Percentiles rank a stretch among this genome's conserved stretches.
phyloP scores from a whole-genome alignment of 2,113 vertebrate species.

The Ailuropoda melanoleuca region DNA sequence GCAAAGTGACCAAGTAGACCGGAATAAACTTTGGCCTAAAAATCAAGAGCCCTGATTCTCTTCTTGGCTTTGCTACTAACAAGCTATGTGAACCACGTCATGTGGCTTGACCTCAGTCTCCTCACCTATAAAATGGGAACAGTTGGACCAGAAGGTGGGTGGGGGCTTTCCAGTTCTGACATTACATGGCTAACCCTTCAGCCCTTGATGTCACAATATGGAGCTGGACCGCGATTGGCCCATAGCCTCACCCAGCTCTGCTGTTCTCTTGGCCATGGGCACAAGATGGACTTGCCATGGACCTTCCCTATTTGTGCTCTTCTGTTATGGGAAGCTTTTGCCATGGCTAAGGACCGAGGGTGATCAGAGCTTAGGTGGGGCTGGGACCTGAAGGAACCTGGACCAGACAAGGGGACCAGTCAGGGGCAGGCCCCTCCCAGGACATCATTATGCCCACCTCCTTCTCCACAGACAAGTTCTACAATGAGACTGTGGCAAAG shows the following conservation, averaged over 20 bases:
- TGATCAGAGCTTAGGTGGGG: slow-evolving; percentile 13
- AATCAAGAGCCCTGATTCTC: neutral
- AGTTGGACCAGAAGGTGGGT: neutral
- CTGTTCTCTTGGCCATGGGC: slow-evolving; percentile 64
- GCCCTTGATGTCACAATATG: slow-evolving; percentile 66
- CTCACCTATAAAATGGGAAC: slow-evolving; percentile 13
- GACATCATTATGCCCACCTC: neutral
- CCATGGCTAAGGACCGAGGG: slow-evolving; percentile 19
- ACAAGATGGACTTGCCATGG: slow-evolving; percentile 52
- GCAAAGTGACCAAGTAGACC: neutral
- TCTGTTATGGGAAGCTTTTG: slow-evolving; percentile 50
- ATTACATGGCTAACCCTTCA: slow-evolving; percentile 12
- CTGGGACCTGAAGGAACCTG: neutral
- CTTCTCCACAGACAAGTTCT: slow-evolving; percentile 86
- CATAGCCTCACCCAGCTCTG: neutral
- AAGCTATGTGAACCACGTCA: neutral
- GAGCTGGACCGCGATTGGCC: slow-evolving; percentile 6
- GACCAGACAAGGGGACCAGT: neutral
- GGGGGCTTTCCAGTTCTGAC: neutral
- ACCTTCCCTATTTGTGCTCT: slow-evolving; percentile 49
- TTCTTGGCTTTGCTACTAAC: neutral
- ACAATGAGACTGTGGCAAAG: slow-evolving; percentile 88
- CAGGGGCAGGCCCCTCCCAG: neutral
- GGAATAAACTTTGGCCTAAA: neutral
- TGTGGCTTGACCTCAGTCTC: neutral